Base-by-base conservation (phyloP, 2,113 vertebrate species). In the Istiophorus platypterus region DNA sequence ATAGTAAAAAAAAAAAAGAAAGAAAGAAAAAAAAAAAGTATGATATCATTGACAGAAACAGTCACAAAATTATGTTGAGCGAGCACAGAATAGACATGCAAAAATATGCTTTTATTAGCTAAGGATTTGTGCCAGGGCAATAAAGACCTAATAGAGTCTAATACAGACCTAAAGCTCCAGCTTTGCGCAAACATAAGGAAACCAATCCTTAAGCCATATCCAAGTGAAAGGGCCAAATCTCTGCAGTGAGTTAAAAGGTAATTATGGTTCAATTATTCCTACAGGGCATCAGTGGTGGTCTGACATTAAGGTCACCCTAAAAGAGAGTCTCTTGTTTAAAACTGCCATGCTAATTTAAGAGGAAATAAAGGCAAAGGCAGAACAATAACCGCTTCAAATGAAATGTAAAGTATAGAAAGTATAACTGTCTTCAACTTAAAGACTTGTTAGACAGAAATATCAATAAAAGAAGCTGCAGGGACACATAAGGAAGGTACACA, bases 101-200 rank as follows among this genome's bases (percentile, higher is more conserved):
- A 10, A 71, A 18, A 54, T 52, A 49, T 34, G 54, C 37, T 61
- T 72, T 64, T 45, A 80, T 65, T 47, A 52, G 54, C 37, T n/a
- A 22, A 64, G 20, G 57, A 71, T 27, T 56, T 5, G 17, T 68
- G 62, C 54, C 65, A 76, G 62, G 65, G 64, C 34, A 71, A 76
- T 76, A 80, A 51, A 77, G 15, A 51, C 9, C 15, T 49, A 71
- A 78, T 63, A 41, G 22, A 76, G 27, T 56, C 27, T 70, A 69
- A 68, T 72, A 84, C 52, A 70, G 51, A 74, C 74, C 67, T 81
- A 24, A 81, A 80, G 63, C 73, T 86, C 10, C 18, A 6, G 76
- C 78, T 76, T 57, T 77, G 52, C 80, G 75, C 58, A 84, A 85
- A 86, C 68, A 76, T 57, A 85, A 41, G 61, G 52, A 58, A 82